Conservation (phyloP, 2,888 invertebrate species). For the Rotaria magnacalcarata region DNA sequence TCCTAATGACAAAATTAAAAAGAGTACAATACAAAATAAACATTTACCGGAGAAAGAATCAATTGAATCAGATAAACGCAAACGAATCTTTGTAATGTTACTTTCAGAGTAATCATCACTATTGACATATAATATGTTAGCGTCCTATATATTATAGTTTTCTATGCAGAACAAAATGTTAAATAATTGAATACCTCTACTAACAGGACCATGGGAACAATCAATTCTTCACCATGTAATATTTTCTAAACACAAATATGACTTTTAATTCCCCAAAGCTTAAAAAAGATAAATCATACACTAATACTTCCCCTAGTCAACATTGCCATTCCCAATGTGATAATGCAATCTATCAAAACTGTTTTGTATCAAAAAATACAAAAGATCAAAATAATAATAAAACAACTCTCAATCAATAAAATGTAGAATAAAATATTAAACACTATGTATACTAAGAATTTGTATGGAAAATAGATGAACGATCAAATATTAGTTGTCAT, state of each 20-base stretch:
- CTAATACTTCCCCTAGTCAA: not conserved
- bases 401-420: too few relatives aligned
- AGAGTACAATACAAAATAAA: too few relatives aligned
- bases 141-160: not conserved
- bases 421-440: too few relatives aligned
- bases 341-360: not conserved
- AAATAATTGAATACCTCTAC: not conserved
- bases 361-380: not conserved
- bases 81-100: not conserved
- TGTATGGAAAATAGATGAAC: too few relatives aligned
- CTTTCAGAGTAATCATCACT: not conserved
- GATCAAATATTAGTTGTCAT: too few relatives aligned
- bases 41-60: not conserved
- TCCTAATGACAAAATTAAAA: not conserved
- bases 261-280: too few relatives aligned
- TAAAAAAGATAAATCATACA: not conserved
- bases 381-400: too few relatives aligned
- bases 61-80: not conserved
- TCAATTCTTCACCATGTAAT: not conserved
- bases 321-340: not conserved
- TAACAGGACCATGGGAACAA: not conserved
- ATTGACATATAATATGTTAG: not conserved
- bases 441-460: too few relatives aligned
- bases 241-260: not conserved
- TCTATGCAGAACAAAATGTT: too few relatives aligned